phyloP scores from a whole-genome alignment of 2,797 vertebrate species.

The Cyprinella venusta region DNA sequence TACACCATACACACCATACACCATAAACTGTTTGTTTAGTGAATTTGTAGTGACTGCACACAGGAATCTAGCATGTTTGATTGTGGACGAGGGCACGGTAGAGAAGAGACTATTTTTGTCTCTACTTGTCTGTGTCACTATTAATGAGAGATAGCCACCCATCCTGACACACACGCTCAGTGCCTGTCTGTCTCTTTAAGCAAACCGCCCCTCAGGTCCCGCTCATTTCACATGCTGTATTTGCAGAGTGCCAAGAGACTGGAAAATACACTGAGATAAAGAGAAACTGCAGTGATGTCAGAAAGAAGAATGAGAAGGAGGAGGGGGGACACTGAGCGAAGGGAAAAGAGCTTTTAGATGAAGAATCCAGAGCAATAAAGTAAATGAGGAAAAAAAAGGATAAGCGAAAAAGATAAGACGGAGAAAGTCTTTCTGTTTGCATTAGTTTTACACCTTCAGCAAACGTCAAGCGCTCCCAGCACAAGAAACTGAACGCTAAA shows the following conservation, averaged over 20 bases:
- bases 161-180: conserved; percentile 66
- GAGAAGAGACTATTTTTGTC: conserved; percentile 62
- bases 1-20: too few relatives aligned
- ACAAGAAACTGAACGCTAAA: conserved; percentile 34
- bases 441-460: conserved; percentile 22
- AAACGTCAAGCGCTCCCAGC: conserved; percentile 11
- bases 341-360: conserved; percentile 36
- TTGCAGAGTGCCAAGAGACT: conserved; percentile 47
- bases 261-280: conserved; percentile 34
- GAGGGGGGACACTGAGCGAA: neutral
- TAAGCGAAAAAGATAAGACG: conserved; percentile 28
- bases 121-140: conserved; percentile 70
- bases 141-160: conserved; percentile 66
- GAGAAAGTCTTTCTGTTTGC: conserved; percentile 11
- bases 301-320: conserved; percentile 26
- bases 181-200: conserved; percentile 63
- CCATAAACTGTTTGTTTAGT: conserved; percentile 7
- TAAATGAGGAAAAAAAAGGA: conserved; percentile 41
- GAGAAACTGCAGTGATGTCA: conserved; percentile 42
- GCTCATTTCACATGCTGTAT: conserved; percentile 55
- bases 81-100: conserved; percentile 33
- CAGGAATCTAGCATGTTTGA: conserved; percentile 15
- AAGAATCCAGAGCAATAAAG: conserved; percentile 32
- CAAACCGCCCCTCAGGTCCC: conserved; percentile 57
- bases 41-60: neutral